Percentiles rank a stretch among this genome's conserved stretches.
Conservation (phyloP, 2,888 invertebrate genomes). For the Pantelozetes paolii region DNA sequence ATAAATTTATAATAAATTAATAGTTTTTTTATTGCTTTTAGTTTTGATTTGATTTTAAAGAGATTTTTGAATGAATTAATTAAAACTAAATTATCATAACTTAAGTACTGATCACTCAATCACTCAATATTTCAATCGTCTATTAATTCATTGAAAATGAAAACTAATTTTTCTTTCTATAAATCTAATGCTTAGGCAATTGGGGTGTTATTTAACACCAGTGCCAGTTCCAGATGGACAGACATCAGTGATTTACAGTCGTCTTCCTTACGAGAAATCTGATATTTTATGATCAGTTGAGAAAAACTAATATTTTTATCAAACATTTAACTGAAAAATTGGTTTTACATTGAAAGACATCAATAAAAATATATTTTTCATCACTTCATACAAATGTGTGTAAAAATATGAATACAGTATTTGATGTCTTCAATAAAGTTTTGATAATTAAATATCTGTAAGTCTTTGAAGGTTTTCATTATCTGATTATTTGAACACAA, state of each 20-base stretch:
- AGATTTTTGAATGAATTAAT: too few relatives aligned
- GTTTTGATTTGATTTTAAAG: too few relatives aligned
- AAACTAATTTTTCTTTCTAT: background rate
- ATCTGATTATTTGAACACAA: constrained; percentile 1
- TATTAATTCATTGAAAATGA: background rate
- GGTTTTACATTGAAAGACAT: background rate
- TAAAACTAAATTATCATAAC: too few relatives aligned
- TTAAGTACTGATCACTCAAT: background rate
- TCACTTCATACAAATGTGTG: background rate
- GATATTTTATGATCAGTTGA: constrained; percentile 26
- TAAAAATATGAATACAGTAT: background rate
- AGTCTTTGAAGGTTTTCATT: constrained; percentile 8
- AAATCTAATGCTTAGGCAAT: background rate
- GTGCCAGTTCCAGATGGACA: constrained; percentile 23
- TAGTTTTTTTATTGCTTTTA: too few relatives aligned
- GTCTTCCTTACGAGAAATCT: constrained; percentile 29
- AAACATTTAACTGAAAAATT: background rate
- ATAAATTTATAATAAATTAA: too few relatives aligned
- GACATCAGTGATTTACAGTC: constrained; percentile 25
- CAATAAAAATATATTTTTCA: background rate
- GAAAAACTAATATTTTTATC: constrained; percentile 24
- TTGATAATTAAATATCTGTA: constrained; percentile 29
- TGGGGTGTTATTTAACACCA: constrained; percentile 30
- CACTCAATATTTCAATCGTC: background rate
- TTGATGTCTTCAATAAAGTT: constrained; percentile 26